Evolutionary conservation across 2,888 invertebrate species (phyloP).

Genomic region (Aricia artaxerxes): DNA sequence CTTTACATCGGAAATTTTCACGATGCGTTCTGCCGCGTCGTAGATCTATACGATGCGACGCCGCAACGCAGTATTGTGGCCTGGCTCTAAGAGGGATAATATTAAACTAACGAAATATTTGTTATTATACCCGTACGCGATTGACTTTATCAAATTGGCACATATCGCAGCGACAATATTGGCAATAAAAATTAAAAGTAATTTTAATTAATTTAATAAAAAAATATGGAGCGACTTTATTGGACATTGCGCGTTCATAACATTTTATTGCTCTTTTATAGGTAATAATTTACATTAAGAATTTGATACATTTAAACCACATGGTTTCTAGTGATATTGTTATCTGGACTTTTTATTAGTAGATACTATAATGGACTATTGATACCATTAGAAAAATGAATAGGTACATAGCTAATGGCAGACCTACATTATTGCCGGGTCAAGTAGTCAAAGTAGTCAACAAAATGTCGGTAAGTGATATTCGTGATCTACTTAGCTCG

Average conservation of each 20-base stretch:
- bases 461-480: too few relatives aligned
- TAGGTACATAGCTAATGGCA: too few relatives aligned
- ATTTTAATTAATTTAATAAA: constrained; percentile 21
- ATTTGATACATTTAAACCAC: not conserved
- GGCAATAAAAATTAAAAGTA: constrained; percentile 17
- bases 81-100: not conserved
- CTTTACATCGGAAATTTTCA: too few relatives aligned
- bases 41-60: too few relatives aligned
- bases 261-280: constrained; percentile 8
- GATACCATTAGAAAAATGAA: too few relatives aligned
- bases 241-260: constrained; percentile 26
- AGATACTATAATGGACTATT: too few relatives aligned
- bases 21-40: too few relatives aligned
- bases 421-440: too few relatives aligned
- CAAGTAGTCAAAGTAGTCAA: too few relatives aligned
- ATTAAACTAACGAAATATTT: not conserved
- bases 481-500: too few relatives aligned
- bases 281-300: not conserved
- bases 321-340: not conserved
- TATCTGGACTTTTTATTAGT: too few relatives aligned
- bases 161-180: not conserved
- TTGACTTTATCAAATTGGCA: constrained; percentile 16
- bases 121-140: not conserved
- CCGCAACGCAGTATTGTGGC: too few relatives aligned
- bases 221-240: constrained; percentile 19